phyloP scores from a whole-genome alignment of 2,797 vertebrate species.

The Dromococcyx pavoninus region DNA sequence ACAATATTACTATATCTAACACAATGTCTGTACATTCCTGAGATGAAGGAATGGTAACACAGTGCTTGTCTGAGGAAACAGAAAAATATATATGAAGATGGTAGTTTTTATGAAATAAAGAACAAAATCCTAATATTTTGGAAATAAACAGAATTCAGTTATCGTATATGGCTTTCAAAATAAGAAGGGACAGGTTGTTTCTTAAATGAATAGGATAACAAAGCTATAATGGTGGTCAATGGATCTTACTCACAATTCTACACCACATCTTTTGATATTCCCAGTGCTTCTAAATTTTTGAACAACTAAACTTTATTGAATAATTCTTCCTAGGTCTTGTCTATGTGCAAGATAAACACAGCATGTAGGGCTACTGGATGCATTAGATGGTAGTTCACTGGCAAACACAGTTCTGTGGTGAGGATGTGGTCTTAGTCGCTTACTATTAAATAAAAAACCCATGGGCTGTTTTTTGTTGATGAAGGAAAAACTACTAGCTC shows the following conservation, averaged over 20 bases:
- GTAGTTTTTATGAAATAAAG: not conserved
- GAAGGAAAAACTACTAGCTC: not conserved
- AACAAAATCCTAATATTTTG: not conserved
- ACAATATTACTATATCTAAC: not conserved
- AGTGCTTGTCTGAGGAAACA: not conserved
- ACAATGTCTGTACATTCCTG: not conserved
- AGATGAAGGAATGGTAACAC: not conserved
- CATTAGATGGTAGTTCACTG: not conserved
- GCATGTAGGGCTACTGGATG: not conserved
- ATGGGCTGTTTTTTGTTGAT: not conserved
- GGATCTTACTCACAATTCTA: not conserved
- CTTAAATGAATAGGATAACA: not conserved
- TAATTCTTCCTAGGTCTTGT: not conserved
- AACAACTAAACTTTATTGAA: not conserved
- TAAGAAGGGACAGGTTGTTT: not conserved
- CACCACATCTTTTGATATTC: not conserved
- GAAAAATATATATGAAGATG: not conserved
- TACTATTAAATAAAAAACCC: not conserved
- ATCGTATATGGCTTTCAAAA: not conserved
- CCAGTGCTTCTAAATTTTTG: not conserved
- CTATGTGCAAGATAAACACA: not conserved
- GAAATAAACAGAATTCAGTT: not conserved
- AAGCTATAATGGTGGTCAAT: not conserved
- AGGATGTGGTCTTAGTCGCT: not conserved
- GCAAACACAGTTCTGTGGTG: not conserved